Percentiles rank a stretch among this genome's conserved stretches.
These are phyloP conservation scores for Echiichthys vipera DNA, from an alignment of 2,797 vertebrate species.

Conservation along the genomic window DNA sequence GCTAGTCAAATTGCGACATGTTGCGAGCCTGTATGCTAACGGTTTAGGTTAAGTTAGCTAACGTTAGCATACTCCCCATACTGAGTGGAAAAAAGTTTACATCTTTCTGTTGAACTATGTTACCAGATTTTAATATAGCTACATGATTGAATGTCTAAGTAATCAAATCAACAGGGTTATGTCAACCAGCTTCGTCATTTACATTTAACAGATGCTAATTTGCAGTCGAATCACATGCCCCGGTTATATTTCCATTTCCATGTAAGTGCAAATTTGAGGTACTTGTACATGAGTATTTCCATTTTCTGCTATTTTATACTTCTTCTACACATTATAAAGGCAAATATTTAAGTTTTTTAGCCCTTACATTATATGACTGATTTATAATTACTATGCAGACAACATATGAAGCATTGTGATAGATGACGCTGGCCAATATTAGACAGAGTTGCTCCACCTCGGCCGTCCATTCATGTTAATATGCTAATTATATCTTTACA, in stretches of 20 bases:
- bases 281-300: background rate
- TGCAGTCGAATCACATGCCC: no score
- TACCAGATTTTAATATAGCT: no score
- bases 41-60: no score
- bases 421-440: background rate
- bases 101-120: no score
- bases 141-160: no score
- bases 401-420: background rate
- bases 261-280: background rate
- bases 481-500: background rate
- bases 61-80: no score
- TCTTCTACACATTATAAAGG: background rate
- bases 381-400: background rate
- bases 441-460: constrained; percentile 1
- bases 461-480: background rate
- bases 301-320: background rate
- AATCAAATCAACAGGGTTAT: no score
- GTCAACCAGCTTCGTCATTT: no score
- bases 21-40: no score
- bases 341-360: background rate
- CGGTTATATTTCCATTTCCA: background rate
- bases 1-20: no score
- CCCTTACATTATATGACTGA: background rate
- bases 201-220: no score
- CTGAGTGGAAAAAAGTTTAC: no score